phyloP scores from a whole-genome alignment of 2,113 vertebrate genomes.

The Corythornis vintsioides region DNA sequence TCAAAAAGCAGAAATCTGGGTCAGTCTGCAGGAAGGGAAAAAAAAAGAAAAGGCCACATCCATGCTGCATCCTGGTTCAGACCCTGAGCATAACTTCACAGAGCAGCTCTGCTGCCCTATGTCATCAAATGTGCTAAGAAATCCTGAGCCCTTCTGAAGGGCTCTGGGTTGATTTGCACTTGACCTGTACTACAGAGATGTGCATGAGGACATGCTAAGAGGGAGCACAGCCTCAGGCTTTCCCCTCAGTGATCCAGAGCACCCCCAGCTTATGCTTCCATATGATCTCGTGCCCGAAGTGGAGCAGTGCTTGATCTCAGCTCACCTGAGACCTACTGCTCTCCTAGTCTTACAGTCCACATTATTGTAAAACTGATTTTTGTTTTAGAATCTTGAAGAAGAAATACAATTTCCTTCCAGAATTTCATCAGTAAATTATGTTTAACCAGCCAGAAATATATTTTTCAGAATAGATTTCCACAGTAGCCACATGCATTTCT shows the following conservation, averaged over 20 bases:
- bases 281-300: background rate
- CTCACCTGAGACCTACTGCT: background rate
- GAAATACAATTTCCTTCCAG: background rate
- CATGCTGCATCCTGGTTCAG: background rate
- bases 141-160: background rate
- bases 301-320: background rate
- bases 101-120: background rate
- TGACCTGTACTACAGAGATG: background rate
- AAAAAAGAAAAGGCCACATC: background rate
- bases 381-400: background rate
- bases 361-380: background rate
- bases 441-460: background rate
- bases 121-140: accelerated
- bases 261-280: background rate
- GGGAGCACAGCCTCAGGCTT: background rate
- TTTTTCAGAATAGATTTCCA: background rate
- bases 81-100: background rate
- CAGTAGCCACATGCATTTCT: accelerated
- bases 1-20: constrained; percentile 29
- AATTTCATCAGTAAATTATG: background rate
- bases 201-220: background rate
- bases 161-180: background rate
- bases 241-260: background rate
- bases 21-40: background rate
- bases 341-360: background rate